These are phyloP conservation scores for Metopolophium dirhodum DNA, from an alignment of 1,140 invertebrate species.

Conservation along the genomic window DNA sequence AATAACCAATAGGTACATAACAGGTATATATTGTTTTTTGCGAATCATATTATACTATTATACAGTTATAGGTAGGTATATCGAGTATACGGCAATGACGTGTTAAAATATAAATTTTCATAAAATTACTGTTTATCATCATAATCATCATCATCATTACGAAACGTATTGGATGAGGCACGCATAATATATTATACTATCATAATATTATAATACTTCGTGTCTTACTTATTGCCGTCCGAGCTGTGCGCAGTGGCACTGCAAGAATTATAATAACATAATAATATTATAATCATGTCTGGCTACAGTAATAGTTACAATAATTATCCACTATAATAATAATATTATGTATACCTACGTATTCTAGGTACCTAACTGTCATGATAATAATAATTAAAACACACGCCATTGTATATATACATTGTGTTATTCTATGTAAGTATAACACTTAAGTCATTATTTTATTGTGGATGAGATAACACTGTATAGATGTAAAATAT, in stretches of 20 bases:
- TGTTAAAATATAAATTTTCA: neutral
- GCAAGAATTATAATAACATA: neutral
- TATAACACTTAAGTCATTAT: neutral
- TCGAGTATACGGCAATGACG: neutral
- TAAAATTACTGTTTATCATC: neutral
- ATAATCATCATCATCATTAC: neutral
- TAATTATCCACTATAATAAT: neutral
- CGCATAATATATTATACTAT: neutral
- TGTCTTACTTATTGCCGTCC: neutral
- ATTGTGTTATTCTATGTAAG: conserved; percentile 14
- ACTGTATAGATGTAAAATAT: neutral
- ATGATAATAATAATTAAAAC: conserved; percentile 36
- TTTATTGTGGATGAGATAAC: conserved; percentile 27
- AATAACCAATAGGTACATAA: too few relatives aligned
- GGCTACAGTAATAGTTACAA: neutral
- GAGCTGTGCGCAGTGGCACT: neutral
- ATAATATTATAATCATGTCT: conserved; percentile 11
- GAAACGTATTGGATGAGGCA: neutral
- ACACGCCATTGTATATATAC: neutral
- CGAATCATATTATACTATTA: neutral
- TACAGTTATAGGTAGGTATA: neutral
- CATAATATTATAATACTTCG: neutral
- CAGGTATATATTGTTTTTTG: neutral
- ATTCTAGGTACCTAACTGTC: too few relatives aligned
- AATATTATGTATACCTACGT: neutral